Evolutionary conservation across 2,113 vertebrate genomes (phyloP).

Genomic region (Triplophysa dalaica): DNA sequence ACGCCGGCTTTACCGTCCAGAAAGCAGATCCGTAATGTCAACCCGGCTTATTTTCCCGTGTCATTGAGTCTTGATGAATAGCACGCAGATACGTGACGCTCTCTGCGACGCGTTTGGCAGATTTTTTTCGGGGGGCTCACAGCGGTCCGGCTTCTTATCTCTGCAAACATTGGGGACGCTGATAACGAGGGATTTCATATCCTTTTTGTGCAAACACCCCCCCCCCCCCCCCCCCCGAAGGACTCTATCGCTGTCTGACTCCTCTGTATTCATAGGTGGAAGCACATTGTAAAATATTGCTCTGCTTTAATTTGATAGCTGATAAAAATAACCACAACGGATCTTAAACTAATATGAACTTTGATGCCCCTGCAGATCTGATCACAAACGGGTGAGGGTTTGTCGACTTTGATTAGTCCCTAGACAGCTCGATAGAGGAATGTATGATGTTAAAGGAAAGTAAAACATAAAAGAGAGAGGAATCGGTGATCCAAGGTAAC

Average conservation of each 20-base stretch:
- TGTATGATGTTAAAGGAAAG: slow-evolving; percentile 33
- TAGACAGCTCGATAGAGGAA: slow-evolving; percentile 45
- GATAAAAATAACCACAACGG: slow-evolving; percentile 52
- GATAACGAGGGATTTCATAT: slow-evolving; percentile 62
- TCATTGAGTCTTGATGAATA: slow-evolving; percentile 37
- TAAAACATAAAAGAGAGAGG: slow-evolving; percentile 46
- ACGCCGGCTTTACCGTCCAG: slow-evolving; percentile 1
- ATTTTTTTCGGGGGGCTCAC: slow-evolving; percentile 57
- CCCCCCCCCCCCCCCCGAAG: slow-evolving; percentile 51
- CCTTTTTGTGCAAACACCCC: slow-evolving; percentile 60
- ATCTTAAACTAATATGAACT: slow-evolving; percentile 41
- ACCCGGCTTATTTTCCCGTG: slow-evolving; percentile 17
- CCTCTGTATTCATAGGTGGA: slow-evolving; percentile 55
- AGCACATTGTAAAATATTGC: slow-evolving; percentile 51
- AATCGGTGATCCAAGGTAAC: slow-evolving; percentile 62
- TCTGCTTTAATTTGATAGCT: slow-evolving; percentile 57
- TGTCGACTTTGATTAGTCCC: slow-evolving; percentile 39
- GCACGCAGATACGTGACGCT: slow-evolving; percentile 49
- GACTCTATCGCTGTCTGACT: slow-evolving; percentile 54
- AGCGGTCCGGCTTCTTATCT: slow-evolving; percentile 67
- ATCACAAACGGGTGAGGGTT: neutral
- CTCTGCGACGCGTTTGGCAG: slow-evolving; percentile 62
- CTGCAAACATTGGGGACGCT: slow-evolving; percentile 57
- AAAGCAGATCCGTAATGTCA: slow-evolving; percentile 35
- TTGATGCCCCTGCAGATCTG: slow-evolving; percentile 27